Conservation (phyloP, 2,797 vertebrate species). For the Epinephelus awoara region DNA sequence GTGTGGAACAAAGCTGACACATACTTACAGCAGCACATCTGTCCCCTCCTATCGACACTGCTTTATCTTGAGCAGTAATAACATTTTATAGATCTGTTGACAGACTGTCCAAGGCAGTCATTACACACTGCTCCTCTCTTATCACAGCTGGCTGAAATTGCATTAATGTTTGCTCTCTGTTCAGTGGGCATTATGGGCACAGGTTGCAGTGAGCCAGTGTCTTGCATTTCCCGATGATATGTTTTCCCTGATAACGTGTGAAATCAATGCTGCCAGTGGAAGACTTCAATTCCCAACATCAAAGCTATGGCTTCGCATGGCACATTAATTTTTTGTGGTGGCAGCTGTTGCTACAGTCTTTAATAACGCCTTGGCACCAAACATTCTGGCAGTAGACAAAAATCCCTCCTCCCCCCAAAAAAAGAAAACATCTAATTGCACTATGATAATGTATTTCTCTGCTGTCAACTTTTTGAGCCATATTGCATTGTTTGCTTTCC, state of each 20-base stretch:
- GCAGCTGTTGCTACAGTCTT: constrained; percentile 73
- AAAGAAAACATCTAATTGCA: constrained; percentile 55
- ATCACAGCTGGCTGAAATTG: constrained; percentile 66
- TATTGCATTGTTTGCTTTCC: constrained; percentile 33
- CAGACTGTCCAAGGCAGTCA: constrained; percentile 69
- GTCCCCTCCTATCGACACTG: constrained; percentile 56
- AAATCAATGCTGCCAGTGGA: constrained; percentile 60
- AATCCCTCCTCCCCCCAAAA: constrained; percentile 17
- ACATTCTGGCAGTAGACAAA: constrained; percentile 63
- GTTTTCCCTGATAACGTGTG: constrained; percentile 71
- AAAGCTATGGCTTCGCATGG: constrained; percentile 66
- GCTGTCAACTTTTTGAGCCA: constrained; percentile 9
- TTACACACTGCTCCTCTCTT: constrained; percentile 67
- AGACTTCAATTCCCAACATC: constrained; percentile 72
- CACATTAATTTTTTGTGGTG: constrained; percentile 73
- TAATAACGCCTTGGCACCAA: constrained; percentile 59
- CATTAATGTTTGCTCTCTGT: constrained; percentile 73
- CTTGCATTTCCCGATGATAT: constrained; percentile 52
- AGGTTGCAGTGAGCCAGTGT: constrained; percentile 49
- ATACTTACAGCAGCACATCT: constrained; percentile 64
- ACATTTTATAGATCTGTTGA: constrained; percentile 85
- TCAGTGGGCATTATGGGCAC: constrained; percentile 59
- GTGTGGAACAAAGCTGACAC: constrained; percentile 68
- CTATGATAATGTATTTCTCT: constrained; percentile 38
- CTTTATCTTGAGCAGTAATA: constrained; percentile 80